A percentile compares a stretch with the other conserved stretches of the same genome.
These are phyloP conservation scores for Xyrauchen texanus DNA, from an alignment of 2,113 vertebrate genomes.

Conservation along the genomic window DNA sequence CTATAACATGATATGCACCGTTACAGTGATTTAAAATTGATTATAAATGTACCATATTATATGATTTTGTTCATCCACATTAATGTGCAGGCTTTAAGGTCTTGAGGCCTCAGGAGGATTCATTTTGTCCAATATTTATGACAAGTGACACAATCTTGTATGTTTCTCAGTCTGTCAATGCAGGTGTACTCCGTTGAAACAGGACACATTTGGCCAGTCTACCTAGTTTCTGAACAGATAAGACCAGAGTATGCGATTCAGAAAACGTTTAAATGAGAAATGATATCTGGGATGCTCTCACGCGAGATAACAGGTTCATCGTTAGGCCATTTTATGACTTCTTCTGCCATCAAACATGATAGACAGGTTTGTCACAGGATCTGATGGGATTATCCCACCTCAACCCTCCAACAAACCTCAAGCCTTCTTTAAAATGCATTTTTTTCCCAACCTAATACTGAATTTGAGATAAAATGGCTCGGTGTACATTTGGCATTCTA, in stretches of 20 bases:
- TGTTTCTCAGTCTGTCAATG: no score
- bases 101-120: no score
- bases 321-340: constrained; percentile 45
- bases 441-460: constrained; percentile 47
- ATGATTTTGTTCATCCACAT: no score
- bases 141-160: no score
- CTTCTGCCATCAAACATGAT: constrained; percentile 42
- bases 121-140: no score
- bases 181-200: not conserved
- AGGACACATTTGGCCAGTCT: constrained; percentile 36
- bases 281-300: constrained; percentile 38
- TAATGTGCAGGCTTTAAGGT: no score
- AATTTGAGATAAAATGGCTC: constrained; percentile 40
- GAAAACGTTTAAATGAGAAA: constrained; percentile 56
- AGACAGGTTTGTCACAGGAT: constrained; percentile 50
- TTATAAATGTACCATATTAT: no score
- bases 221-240: constrained; percentile 10
- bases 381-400: constrained; percentile 47
- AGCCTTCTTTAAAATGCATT: constrained; percentile 41
- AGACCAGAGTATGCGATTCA: constrained; percentile 29
- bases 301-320: constrained; percentile 1
- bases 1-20: no score
- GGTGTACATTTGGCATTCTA: constrained; percentile 21
- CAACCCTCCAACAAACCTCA: not conserved
- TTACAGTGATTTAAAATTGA: no score